Evolutionary conservation across 2,888 invertebrate genomes (phyloP).

Genomic region (Lampropteryx suffumata): DNA sequence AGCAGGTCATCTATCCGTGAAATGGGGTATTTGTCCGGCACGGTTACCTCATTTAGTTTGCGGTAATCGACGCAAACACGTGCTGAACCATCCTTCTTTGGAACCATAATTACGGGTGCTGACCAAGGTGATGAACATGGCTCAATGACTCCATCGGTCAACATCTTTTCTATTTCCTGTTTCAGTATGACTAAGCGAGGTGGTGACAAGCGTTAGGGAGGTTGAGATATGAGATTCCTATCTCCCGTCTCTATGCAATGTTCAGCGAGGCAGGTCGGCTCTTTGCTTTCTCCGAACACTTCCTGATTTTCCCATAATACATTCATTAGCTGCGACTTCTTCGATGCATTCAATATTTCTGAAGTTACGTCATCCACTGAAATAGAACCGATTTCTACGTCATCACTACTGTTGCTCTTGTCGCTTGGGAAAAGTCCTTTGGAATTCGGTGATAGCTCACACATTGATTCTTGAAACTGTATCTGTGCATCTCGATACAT

Average conservation of each 20-base stretch:
- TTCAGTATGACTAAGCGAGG: background rate
- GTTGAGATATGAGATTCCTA: background rate
- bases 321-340: conserved; percentile 5
- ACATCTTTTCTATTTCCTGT: conserved; percentile 2
- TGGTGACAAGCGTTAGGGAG: conserved; percentile 9
- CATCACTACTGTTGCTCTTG: background rate
- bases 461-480: background rate
- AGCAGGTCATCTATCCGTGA: conserved; percentile 19
- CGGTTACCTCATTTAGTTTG: background rate
- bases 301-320: conserved; percentile 2
- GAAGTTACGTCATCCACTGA: background rate
- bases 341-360: background rate
- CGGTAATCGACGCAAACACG: conserved; percentile 11
- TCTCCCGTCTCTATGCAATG: conserved; percentile 5
- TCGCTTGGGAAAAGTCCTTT: background rate
- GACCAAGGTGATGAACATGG: conserved; percentile 7
- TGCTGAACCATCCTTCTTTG: conserved; percentile 5
- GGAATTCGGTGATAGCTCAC: conserved; percentile 3
- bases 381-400: conserved; percentile 6
- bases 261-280: background rate
- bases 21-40: conserved; percentile 24
- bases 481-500: conserved; percentile 10
- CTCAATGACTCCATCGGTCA: background rate
- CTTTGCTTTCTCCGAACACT: background rate
- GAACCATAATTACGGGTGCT: conserved; percentile 3